Base-by-base conservation (phyloP, 2,113 vertebrate species). In the Promerops cafer region DNA sequence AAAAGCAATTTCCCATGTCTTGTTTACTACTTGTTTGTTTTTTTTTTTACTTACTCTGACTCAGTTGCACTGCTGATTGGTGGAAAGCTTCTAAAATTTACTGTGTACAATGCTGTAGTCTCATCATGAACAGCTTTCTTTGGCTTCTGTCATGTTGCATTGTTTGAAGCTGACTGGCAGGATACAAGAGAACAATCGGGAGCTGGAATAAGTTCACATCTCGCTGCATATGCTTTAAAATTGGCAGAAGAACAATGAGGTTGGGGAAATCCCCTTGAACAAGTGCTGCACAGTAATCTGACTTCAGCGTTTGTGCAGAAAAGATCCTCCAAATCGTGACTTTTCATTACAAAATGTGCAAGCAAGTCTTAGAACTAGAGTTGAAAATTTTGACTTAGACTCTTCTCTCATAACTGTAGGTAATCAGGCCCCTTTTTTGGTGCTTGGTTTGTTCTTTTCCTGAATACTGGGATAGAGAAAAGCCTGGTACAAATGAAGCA, bases 211-310 rank as follows among this genome's bases (percentile, higher is more conserved):
- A 78, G 63, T 95, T 95, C 93, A 69, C 93, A 94, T 93, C 91
- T 95, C 35, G 0, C 87, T 96, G 93, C 84, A 42, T 93, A 79
- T 85, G 84, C 82, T 87, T 96, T 57, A 88, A 57, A 93, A 64
- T 68, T 92, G 93, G 90, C 92, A 95, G 85, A 95, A 74, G n/a
- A 97, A 96, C 91, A 94, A 87, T 89, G 91, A 91, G 56, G 52
- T 28, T 87, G 69, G 93, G 93, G 82, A 95, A 96, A 94, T 97
- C 91, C 91, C 83, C 70, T 89, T 59, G 74, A 64, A 69, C 63
- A 37, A 91, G 66, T 56, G 66, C 74, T 93, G 59, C 47, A 31
- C 35, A 47, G 77, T 74, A 76, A 77, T 93, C 87, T 77, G 87
- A 80, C 66, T 90, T 86, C 82, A 94, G 82, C 6, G 0, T 91